These are phyloP conservation scores for Saccostrea echinata DNA, from an alignment of 1,140 invertebrate species.

Conservation along the genomic window DNA sequence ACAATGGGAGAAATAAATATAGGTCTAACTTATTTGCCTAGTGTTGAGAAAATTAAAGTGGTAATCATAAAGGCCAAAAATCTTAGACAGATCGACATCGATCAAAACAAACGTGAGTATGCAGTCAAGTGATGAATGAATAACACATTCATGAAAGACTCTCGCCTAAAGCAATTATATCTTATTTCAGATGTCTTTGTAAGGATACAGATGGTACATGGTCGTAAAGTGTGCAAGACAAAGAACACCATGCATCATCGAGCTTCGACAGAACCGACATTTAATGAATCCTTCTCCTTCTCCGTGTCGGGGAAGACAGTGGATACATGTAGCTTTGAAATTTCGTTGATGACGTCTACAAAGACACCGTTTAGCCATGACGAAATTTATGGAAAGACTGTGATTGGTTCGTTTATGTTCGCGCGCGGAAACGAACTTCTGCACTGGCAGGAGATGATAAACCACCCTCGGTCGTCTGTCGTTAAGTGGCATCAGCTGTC, in stretches of 20 bases:
- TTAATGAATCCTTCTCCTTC: constrained; percentile 78
- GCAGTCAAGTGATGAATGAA: neutral
- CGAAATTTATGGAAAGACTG: constrained; percentile 72
- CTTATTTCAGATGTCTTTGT: constrained; percentile 72
- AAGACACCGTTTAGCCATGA: constrained; percentile 57
- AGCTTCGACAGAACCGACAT: constrained; percentile 65
- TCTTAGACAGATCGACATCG: constrained; percentile 65
- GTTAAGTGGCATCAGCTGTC: constrained; percentile 71
- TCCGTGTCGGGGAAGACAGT: constrained; percentile 70
- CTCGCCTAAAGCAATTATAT: neutral
- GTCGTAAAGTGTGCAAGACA: constrained; percentile 73
- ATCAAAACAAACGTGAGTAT: constrained; percentile 66
- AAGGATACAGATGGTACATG: constrained; percentile 73
- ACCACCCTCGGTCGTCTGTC: constrained; percentile 67
- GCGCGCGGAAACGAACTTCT: constrained; percentile 76
- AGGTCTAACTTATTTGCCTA: constrained; percentile 73
- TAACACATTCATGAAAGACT: neutral
- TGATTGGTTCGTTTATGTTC: constrained; percentile 78
- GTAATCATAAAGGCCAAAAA: constrained; percentile 71
- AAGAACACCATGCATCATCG: constrained; percentile 72
- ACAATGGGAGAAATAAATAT: constrained; percentile 74
- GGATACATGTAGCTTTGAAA: constrained; percentile 74
- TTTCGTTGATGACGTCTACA: constrained; percentile 69
- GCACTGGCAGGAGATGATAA: constrained; percentile 79
- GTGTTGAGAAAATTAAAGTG: constrained; percentile 75